Evolutionary conservation across 2,113 vertebrate species (phyloP).

Genomic region (Malurus alboscapulatus): DNA sequence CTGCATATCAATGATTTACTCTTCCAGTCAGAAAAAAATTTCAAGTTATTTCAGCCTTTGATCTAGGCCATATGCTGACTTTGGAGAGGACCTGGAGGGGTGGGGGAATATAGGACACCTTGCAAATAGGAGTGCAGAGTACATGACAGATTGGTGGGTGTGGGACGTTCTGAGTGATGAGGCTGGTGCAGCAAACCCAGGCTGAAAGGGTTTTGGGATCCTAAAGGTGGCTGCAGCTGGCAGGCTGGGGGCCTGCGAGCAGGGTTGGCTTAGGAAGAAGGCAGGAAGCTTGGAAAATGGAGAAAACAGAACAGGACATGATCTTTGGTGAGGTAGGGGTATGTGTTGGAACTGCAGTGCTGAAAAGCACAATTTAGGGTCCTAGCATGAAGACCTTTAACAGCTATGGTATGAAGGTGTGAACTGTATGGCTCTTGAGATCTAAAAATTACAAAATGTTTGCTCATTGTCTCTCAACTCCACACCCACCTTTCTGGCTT

Average conservation of each 20-base stretch:
- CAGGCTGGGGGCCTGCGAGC: background rate
- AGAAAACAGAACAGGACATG: background rate
- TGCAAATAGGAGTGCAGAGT: background rate
- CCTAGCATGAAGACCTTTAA: background rate
- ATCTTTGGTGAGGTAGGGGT: background rate
- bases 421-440: background rate
- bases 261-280: background rate
- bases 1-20: background rate
- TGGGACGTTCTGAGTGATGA: background rate
- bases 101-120: background rate
- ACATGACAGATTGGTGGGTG: background rate
- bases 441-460: background rate
- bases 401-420: accelerated
- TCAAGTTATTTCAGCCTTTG: background rate
- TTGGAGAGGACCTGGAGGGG: background rate
- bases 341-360: background rate
- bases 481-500: background rate
- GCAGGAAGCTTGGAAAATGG: background rate
- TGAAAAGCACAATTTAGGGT: background rate
- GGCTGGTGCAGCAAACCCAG: background rate
- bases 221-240: background rate
- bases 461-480: background rate
- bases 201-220: background rate
- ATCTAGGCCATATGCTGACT: background rate
- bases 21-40: background rate